Base-by-base conservation (phyloP, 2,888 invertebrate genomes). In the Hylaea fasciaria region DNA sequence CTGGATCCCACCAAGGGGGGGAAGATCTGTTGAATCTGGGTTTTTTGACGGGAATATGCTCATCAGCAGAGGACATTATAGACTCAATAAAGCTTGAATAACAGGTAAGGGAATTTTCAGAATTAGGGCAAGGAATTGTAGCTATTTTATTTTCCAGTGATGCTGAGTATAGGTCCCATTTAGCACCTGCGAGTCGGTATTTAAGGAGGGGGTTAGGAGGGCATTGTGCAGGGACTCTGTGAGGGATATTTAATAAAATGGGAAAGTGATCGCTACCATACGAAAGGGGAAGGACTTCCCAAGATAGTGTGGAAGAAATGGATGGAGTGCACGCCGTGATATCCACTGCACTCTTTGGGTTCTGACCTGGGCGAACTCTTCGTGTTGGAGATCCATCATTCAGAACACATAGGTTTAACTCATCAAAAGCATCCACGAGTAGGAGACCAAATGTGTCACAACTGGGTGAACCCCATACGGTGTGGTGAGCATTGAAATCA, bases 381-480 rank as follows among this genome's bases (percentile, higher is more conserved):
- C 68, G 49, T 0, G 69, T 70, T 8, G 68, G 65, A 0, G 67
- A 67, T 0, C 71, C 73, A 56, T 70, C 57, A 60, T 73, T 69
- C 0, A 69, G 11, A 0, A 73, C 14, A 49, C 68, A 70, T 0
- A 70, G 12, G 28, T 69, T 65, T 13, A 29, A 12, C 0, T 68
- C 62, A 32, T 71, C 66, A 16, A 71, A 39, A 5, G 66, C 11
- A 3, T 69, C 68, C 4, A 66, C 3, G 3, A 72, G 45, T 0
- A 17, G 22, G 0, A 10, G 7, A 13, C 55, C 46, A 35, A 63
- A 48, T 8, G 51, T 17, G n/a, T 65, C 59, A 22, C 40, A 50
- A 4, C 28, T 46, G 14, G 44, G 10, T 3, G 54, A 64, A 0
- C 70, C 70, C 69, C 70, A 72, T 8, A 51, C 16, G 3, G 52